Conservation (phyloP, 2,113 vertebrate species). For the Bombycilla garrulus region DNA sequence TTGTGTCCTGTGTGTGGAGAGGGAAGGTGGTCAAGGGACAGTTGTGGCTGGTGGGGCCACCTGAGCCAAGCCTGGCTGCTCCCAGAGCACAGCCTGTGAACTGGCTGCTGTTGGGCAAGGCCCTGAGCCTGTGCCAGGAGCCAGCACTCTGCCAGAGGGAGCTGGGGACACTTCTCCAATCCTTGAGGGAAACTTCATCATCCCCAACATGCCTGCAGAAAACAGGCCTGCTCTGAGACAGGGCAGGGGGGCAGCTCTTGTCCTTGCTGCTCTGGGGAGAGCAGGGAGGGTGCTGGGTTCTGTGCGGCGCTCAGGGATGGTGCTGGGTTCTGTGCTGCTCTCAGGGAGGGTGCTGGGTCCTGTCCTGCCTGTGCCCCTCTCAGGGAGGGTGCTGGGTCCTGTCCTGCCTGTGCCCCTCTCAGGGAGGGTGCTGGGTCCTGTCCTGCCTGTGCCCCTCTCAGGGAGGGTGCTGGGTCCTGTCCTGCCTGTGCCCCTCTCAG, state of each 20-base stretch:
- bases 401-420: no score
- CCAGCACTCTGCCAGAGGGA: neutral
- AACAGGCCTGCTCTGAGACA: neutral
- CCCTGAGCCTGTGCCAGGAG: neutral
- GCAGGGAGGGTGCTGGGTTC: neutral
- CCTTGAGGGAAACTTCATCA: neutral
- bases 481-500: no score
- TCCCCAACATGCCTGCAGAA: fast-evolving
- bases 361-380: no score
- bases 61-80: neutral
- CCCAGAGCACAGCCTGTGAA: neutral
- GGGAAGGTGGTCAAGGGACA: neutral
- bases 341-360: neutral
- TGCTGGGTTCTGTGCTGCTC: neutral
- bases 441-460: no score
- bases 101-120: neutral
- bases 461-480: no score
- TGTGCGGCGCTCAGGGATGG: neutral
- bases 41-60: no score
- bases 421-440: no score
- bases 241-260: no score
- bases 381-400: no score
- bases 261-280: neutral
- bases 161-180: neutral
- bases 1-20: neutral